Base-by-base conservation (phyloP, 2,888 invertebrate species). In the Pollenia labialis region DNA sequence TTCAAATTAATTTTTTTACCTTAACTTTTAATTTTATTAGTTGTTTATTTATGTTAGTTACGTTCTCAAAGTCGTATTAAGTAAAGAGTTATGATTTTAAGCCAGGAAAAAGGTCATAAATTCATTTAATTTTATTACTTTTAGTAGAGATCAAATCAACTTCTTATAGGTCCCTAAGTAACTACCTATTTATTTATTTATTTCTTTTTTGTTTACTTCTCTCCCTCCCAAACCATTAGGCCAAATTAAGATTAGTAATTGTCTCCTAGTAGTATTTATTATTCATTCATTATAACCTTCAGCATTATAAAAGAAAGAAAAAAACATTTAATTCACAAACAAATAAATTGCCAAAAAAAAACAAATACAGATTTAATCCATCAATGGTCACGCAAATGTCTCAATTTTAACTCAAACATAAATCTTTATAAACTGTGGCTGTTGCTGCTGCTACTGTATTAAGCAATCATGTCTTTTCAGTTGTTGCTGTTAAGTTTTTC, bases 331-430 rank as follows among this genome's bases (percentile, higher is more conserved):
- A 76, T 85, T 85, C 62, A 81, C 76, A 81, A 44, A 52, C 23
- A 77, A 80, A 71, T 62, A 82, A 76, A 62, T 42, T 46, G 48
- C 16, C 40, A 52, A 71, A 16, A 62, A 74, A 64, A n/a, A 56
- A 46, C 42, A 74, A 69, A 58, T 46, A 79, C 40, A 77, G 79
- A 80, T 84, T 81, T 69, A 81, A 84, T 84, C 72, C 72, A 84
- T 87, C 84, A 87, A 81, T 81, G 84, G 81, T 84, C 87, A 84
- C 87, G 87, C 87, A 81, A 77, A 84, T 86, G 86, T 74, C 84
- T 87, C 58, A 71, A 81, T 84, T 81, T 74, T 23, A 75, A 74
- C 54, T 87, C 66, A 74, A 81, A 74, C 81, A 87, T 84, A 87
- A 87, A 87, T 87, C 83, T 84, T 84, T 79, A 50, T 58, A 66